Base-by-base conservation (phyloP, 2,797 vertebrate species). In the Pipistrellus pygmaeus region DNA sequence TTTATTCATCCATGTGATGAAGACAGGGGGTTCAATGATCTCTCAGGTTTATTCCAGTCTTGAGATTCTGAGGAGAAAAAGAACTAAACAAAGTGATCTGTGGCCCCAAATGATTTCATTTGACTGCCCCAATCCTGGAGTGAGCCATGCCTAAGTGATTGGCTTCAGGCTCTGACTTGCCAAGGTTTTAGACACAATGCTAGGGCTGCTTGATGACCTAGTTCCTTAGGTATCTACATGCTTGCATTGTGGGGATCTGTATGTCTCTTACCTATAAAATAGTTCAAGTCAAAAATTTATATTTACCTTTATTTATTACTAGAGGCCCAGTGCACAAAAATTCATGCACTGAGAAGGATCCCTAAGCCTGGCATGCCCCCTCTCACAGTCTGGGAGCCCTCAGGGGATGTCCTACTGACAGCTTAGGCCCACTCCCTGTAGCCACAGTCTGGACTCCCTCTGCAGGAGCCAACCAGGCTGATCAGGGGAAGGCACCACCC, bases 41-140 rank as follows among this genome's bases (percentile, higher is more conserved):
- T n/a, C 81, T 85, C 51, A n/a, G 5, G 11, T 75, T 41, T 10
- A 62, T 73, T 69, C 30, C n/a, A 57, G 17, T 18, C 68, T 78
- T 91, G 69, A 72, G 44, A 91, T 60, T 55, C 72, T 81, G 10
- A 93, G 78, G 23, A 82, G 48, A 32, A 46, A 84, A 53, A 30
- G 51, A 55, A 92, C 13, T 53, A 72, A 82, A 62, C 35, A 48
- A 90, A 87, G n/a, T 30, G 25, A 14, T 72, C 20, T 13, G 11
- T 21, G 14, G 14, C 68, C 41, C 85, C 55, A 48, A 80, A 81
- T 6, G 23, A 9, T 64, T 88, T 14, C 5, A 25, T 10, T 62
- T 77, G 46, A 51, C 13, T 35, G 13, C 18, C 30, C 44, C 15
- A 41, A 2, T 30, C 17, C 41, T 53, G 51, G 41, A 62, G 51